phyloP scores from a whole-genome alignment of 53 echinoderm and acorn worm genomes.

The Glandiceps talaboti region DNA sequence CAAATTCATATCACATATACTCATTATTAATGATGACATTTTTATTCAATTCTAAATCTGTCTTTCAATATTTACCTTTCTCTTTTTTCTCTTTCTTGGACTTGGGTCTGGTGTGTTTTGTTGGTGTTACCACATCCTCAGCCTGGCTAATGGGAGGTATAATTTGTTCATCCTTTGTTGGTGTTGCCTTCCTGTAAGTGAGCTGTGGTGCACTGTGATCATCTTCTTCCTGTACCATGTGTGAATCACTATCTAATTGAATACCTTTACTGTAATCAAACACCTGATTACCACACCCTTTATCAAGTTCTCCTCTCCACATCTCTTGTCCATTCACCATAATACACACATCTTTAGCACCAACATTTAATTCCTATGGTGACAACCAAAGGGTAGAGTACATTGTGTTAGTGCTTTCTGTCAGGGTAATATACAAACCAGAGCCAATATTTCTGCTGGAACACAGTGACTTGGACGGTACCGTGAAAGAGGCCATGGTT shows the following conservation, averaged over 20 bases:
- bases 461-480: too few species aligned
- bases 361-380: conserved; percentile 59
- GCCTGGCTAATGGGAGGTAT: background rate
- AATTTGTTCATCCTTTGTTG: background rate
- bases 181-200: conserved; percentile 6
- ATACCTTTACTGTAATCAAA: conserved; percentile 63
- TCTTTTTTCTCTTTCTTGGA: background rate
- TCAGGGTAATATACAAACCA: too few species aligned
- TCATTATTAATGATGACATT: too few species aligned
- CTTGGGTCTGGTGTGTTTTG: background rate
- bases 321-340: conserved; percentile 18
- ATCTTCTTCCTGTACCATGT: background rate
- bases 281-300: conserved; percentile 94
- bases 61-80: background rate
- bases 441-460: too few species aligned
- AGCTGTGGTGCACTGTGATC: conserved; percentile 1
- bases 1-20: too few species aligned
- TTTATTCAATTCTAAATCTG: too few species aligned
- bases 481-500: too few species aligned
- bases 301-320: conserved; percentile 81
- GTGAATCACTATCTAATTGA: background rate
- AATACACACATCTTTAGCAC: conserved; percentile 43
- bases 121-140: background rate
- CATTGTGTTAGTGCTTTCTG: too few species aligned
- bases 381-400: conserved; percentile 6